phyloP scores from a whole-genome alignment of 2,797 vertebrate species.

The Enteromius fasciolatus region DNA sequence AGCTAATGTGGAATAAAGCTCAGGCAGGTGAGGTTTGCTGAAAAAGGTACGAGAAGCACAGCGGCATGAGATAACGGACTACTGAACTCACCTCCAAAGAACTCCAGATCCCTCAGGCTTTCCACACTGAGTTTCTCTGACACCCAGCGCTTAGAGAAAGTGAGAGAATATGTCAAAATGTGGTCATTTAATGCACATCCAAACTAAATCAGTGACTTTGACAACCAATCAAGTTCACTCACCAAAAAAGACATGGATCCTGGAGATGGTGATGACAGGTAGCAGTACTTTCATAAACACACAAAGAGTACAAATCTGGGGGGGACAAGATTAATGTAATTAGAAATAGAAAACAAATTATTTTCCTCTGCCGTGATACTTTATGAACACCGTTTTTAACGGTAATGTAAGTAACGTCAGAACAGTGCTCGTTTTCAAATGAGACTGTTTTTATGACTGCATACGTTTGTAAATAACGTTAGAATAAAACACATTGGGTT shows the following conservation, averaged over 20 bases:
- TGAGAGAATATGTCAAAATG: slow-evolving; percentile 47
- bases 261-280: slow-evolving; percentile 62
- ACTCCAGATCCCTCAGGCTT: slow-evolving; percentile 96
- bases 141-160: slow-evolving; percentile 90
- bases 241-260: slow-evolving; percentile 87
- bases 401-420: too few species aligned
- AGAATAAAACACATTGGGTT: neutral
- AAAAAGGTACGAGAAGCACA: slow-evolving; percentile 43
- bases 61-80: slow-evolving; percentile 2
- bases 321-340: slow-evolving; percentile 2
- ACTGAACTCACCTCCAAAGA: slow-evolving; percentile 91
- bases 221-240: slow-evolving; percentile 59
- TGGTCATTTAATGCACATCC: slow-evolving; percentile 37
- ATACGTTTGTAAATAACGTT: neutral
- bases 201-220: neutral
- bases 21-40: slow-evolving; percentile 16
- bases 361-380: neutral
- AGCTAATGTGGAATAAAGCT: slow-evolving; percentile 15
- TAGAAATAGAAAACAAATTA: neutral
- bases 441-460: neutral
- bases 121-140: slow-evolving; percentile 99
- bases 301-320: slow-evolving; percentile 51
- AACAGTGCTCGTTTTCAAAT: neutral
- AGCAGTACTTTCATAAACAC: slow-evolving; percentile 65
- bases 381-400: neutral